Percentiles rank a stretch among this genome's conserved stretches.
Conservation (phyloP, 2,888 invertebrate genomes). For the Campopleginae sp. region DNA sequence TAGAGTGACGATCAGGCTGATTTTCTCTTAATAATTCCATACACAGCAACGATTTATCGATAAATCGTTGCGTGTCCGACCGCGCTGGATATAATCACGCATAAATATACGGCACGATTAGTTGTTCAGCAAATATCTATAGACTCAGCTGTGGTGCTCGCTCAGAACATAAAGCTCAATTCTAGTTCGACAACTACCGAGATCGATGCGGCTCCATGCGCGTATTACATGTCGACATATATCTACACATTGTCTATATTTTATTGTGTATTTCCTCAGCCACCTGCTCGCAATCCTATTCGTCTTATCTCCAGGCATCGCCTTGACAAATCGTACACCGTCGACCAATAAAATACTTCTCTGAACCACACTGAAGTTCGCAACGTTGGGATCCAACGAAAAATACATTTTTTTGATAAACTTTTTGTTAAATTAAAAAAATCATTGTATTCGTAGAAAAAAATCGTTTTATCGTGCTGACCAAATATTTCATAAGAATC, state of each 20-base stretch:
- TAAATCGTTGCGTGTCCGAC: slow-evolving; percentile 49
- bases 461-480: too few relatives aligned
- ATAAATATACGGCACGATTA: slow-evolving; percentile 55
- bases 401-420: too few relatives aligned
- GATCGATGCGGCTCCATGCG: not conserved
- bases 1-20: slow-evolving; percentile 30
- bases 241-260: not conserved
- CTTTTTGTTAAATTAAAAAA: too few relatives aligned
- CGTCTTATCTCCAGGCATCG: not conserved
- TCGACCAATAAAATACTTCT: not conserved
- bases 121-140: not conserved
- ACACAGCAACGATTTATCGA: slow-evolving; percentile 26
- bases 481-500: too few relatives aligned
- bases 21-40: slow-evolving; percentile 30
- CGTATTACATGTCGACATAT: not conserved
- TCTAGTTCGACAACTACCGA: not conserved
- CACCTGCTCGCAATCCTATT: slow-evolving; percentile 1
- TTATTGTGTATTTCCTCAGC: slow-evolving; percentile 8
- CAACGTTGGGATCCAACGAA: too few relatives aligned
- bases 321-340: slow-evolving; percentile 4
- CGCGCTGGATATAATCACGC: slow-evolving; percentile 16
- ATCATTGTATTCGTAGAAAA: too few relatives aligned
- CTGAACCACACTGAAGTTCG: not conserved
- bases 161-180: slow-evolving; percentile 25
- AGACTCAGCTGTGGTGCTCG: not conserved